Conservation (phyloP, 2,888 invertebrate species). For the Hybos culiciformis region DNA sequence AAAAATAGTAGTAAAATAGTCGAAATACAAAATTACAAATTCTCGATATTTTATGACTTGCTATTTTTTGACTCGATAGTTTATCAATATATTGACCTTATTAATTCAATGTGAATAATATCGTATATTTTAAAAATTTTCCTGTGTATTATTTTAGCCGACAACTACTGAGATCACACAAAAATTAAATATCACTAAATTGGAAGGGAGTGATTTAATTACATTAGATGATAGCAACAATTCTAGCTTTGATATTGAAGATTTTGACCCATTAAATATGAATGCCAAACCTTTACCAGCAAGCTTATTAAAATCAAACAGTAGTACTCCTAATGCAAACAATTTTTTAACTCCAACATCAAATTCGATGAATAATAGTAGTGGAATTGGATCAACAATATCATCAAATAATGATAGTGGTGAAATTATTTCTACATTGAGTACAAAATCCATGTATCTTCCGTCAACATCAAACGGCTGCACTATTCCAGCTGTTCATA, state of each 20-base stretch:
- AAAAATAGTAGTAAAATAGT: too few relatives aligned
- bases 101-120: too few relatives aligned
- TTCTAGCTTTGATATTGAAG: constrained; percentile 44
- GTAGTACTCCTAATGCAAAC: neutral
- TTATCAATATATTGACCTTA: too few relatives aligned
- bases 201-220: constrained; percentile 54
- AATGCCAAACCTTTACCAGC: constrained; percentile 35
- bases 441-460: constrained; percentile 21
- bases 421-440: constrained; percentile 11
- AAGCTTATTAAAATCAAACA: neutral
- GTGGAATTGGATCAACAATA: constrained; percentile 5
- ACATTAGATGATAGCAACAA: constrained; percentile 52
- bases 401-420: constrained; percentile 10
- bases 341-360: neutral
- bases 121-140: constrained; percentile 11
- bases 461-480: constrained; percentile 11
- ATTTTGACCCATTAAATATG: constrained; percentile 49
- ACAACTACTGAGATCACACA: constrained; percentile 33
- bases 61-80: too few relatives aligned
- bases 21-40: too few relatives aligned
- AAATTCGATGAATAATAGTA: neutral
- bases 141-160: constrained; percentile 20
- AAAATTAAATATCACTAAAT: too few relatives aligned
- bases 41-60: too few relatives aligned
- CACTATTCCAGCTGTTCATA: constrained; percentile 19